Conservation (phyloP, 64 coral and sea anemone genomes). For the Pocillopora verrucosa region DNA sequence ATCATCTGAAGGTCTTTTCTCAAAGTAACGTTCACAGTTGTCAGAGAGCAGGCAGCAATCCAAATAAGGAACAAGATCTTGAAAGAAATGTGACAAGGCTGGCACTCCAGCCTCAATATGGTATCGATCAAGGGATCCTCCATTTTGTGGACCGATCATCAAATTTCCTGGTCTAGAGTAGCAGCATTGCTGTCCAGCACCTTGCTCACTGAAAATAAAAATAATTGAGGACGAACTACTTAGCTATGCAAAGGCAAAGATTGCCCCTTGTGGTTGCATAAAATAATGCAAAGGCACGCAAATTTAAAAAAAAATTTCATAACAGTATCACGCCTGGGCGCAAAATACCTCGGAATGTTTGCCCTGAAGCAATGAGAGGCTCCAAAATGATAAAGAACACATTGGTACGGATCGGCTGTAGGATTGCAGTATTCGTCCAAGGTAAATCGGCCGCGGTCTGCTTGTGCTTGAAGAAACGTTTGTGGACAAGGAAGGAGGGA, state of each 20-base stretch:
- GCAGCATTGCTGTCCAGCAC: conserved; percentile 77
- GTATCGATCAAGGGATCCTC: conserved; percentile 59
- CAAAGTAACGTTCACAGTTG: conserved; percentile 49
- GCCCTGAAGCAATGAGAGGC: conserved; percentile 44
- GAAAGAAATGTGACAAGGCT: conserved; percentile 62
- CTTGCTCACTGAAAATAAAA: conserved; percentile 31
- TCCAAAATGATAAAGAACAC: conserved; percentile 15
- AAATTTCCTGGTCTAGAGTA: conserved; percentile 63
- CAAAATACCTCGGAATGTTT: conserved; percentile 27
- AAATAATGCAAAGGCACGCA: too few species aligned
- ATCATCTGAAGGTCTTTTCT: conserved; percentile 57
- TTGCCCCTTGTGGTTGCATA: too few species aligned
- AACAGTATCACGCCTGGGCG: too few species aligned
- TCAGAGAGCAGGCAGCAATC: conserved; percentile 59
- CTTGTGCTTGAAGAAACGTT: conserved; percentile 39
- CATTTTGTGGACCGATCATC: conserved; percentile 29
- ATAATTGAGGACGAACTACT: background rate
- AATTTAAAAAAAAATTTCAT: too few species aligned
- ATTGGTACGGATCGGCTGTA: background rate
- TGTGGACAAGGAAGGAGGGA: conserved; percentile 42
- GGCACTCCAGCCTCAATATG: conserved; percentile 44
- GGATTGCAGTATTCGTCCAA: conserved; percentile 43
- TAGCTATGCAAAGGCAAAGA: background rate
- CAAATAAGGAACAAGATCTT: conserved; percentile 77
- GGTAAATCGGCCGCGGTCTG: conserved; percentile 52